These are phyloP conservation scores for Pristionchus exspectatus DNA, from an alignment of 2,888 invertebrate genomes.

Conservation along the genomic window DNA sequence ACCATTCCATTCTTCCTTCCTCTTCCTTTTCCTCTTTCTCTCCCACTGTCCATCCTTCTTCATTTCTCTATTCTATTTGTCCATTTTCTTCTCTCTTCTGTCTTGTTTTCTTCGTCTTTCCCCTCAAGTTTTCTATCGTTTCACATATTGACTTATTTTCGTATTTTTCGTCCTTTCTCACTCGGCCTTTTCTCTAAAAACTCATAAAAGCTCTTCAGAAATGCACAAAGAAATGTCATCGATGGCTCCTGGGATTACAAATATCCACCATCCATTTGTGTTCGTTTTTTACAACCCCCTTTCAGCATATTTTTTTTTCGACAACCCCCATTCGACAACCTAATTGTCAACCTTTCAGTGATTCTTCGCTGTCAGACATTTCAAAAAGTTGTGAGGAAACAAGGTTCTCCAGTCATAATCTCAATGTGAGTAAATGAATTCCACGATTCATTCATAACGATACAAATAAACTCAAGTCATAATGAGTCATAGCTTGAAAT, in stretches of 20 bases:
- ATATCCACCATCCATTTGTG: background rate
- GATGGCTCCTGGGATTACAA: background rate
- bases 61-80: conserved; percentile 28
- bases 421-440: background rate
- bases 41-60: background rate
- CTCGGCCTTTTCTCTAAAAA: background rate
- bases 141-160: conserved; percentile 41
- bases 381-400: background rate
- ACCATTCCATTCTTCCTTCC: background rate
- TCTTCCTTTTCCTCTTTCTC: background rate
- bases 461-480: background rate
- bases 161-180: conserved; percentile 1
- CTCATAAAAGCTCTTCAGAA: background rate
- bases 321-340: too few relatives aligned
- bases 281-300: background rate
- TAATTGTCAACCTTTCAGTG: background rate
- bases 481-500: background rate
- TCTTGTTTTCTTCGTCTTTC: conserved; percentile 23
- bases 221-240: conserved; percentile 22
- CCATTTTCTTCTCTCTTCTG: conserved; percentile 1
- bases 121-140: conserved; percentile 36
- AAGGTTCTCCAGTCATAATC: background rate
- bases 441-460: background rate
- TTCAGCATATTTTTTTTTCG: background rate
- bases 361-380: background rate